Percentiles rank a stretch among this genome's conserved stretches.
phyloP scores from a whole-genome alignment of 1,140 invertebrate genomes.

The Lordiphosa clarofinis region DNA sequence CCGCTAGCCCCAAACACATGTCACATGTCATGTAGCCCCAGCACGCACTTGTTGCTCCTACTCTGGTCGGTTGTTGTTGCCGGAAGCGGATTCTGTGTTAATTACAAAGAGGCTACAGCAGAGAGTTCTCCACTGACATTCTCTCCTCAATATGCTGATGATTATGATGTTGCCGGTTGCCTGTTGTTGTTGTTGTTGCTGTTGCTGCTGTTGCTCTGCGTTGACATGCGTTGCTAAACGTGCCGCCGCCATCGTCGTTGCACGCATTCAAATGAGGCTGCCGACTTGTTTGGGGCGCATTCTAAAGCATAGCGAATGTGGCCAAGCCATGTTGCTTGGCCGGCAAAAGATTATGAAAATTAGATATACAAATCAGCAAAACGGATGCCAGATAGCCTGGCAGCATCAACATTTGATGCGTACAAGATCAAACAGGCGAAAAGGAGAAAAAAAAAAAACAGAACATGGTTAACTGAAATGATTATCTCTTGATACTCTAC shows the following conservation, averaged over 20 bases:
- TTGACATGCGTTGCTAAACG: conserved; percentile 76
- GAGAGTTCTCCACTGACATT: conserved; percentile 17
- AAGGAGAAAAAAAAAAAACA: background rate
- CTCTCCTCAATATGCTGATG: conserved; percentile 21
- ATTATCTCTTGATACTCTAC: conserved; percentile 8
- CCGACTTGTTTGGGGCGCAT: conserved; percentile 57
- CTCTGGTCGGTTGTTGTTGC: conserved; percentile 30
- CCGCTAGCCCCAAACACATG: conserved; percentile 68
- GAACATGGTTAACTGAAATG: no score
- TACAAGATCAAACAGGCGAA: conserved; percentile 46
- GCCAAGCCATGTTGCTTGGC: conserved; percentile 12
- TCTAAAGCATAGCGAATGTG: conserved; percentile 40
- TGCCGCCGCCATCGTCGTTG: conserved; percentile 15
- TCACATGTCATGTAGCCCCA: conserved; percentile 58
- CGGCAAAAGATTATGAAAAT: conserved; percentile 73
- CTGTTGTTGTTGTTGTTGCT: conserved; percentile 28
- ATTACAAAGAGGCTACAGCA: conserved; percentile 52
- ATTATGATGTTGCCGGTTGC: conserved; percentile 36
- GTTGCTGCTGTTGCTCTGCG: conserved; percentile 32
- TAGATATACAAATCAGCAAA: conserved; percentile 79
- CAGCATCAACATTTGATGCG: conserved; percentile 61
- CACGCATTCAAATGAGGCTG: conserved; percentile 68
- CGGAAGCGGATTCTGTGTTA: conserved; percentile 73
- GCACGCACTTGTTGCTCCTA: conserved; percentile 46
- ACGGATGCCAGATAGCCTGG: conserved; percentile 53